Evolutionary conservation across 1,140 invertebrate species (phyloP).

Genomic region (Drosophila leontia): DNA sequence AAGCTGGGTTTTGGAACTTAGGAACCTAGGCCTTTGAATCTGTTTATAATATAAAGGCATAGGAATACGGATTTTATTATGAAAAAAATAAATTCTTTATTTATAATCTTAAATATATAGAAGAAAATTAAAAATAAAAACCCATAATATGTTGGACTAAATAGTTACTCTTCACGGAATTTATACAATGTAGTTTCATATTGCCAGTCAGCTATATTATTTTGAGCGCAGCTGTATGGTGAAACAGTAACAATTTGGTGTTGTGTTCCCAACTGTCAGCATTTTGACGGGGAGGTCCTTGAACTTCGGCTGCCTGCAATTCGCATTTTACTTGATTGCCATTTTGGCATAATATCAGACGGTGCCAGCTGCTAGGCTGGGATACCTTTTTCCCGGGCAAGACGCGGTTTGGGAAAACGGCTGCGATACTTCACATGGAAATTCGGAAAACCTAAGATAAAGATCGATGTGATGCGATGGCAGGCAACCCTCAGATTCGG

Average conservation of each 20-base stretch:
- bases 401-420: slow-evolving; percentile 1
- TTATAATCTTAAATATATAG: no score
- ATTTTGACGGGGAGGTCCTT: slow-evolving; percentile 49
- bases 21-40: no score
- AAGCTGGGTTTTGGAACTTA: no score
- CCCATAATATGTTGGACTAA: no score
- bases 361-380: slow-evolving; percentile 23
- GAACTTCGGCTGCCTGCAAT: slow-evolving; percentile 44
- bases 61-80: no score
- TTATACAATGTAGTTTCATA: background rate
- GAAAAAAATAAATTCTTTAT: no score
- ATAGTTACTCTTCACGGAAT: no score
- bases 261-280: slow-evolving; percentile 41
- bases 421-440: slow-evolving; percentile 27
- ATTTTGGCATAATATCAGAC: slow-evolving; percentile 21
- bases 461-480: slow-evolving; percentile 30
- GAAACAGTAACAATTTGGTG: slow-evolving; percentile 20
- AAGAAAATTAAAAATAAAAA: no score
- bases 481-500: slow-evolving; percentile 8
- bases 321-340: slow-evolving; percentile 24
- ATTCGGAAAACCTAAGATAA: slow-evolving; percentile 44
- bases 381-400: slow-evolving; percentile 32
- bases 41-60: no score
- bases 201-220: background rate
- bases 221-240: slow-evolving; percentile 2